Conservation (phyloP, 2,113 vertebrate species). For the Tachysurus fulvidraco region DNA sequence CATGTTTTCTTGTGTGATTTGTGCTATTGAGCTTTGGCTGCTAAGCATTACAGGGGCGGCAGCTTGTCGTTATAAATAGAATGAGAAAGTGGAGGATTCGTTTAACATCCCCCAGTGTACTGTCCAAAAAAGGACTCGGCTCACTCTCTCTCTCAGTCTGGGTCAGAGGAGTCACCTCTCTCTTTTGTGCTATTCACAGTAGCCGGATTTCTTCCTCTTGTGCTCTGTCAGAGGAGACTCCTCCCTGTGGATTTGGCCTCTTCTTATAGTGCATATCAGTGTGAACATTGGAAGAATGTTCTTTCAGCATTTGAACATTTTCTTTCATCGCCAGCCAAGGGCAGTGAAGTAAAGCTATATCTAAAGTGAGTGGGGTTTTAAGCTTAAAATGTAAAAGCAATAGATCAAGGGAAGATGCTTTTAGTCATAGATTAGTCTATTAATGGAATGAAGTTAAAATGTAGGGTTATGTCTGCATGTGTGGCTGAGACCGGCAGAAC, state of each 20-base stretch:
- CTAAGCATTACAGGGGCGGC: conserved; percentile 44
- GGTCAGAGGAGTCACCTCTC: conserved; percentile 61
- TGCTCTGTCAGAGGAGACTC: background rate
- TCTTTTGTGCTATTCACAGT: conserved; percentile 42
- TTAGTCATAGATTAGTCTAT: conserved; percentile 22
- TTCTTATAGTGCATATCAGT: conserved; percentile 17
- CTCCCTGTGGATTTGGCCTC: conserved; percentile 8
- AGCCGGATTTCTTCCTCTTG: conserved; percentile 10
- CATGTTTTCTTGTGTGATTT: conserved; percentile 60
- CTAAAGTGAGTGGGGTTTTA: background rate
- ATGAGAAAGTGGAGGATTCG: conserved; percentile 53
- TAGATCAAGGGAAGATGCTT: conserved; percentile 22
- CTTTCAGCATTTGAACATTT: conserved; percentile 6
- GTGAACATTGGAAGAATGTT: conserved; percentile 32
- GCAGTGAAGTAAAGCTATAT: conserved; percentile 17
- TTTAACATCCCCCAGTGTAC: conserved; percentile 52
- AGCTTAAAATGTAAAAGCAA: conserved; percentile 1
- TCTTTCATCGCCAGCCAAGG: conserved; percentile 8
- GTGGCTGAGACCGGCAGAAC: conserved; percentile 85
- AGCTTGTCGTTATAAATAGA: conserved; percentile 47
- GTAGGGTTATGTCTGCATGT: conserved; percentile 59
- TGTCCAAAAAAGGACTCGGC: conserved; percentile 4
- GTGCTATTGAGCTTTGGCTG: conserved; percentile 55
- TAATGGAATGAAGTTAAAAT: conserved; percentile 49
- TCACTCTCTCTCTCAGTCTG: conserved; percentile 55